phyloP scores from a whole-genome alignment of 2,888 invertebrate species.

The Heliconius ethilla region DNA sequence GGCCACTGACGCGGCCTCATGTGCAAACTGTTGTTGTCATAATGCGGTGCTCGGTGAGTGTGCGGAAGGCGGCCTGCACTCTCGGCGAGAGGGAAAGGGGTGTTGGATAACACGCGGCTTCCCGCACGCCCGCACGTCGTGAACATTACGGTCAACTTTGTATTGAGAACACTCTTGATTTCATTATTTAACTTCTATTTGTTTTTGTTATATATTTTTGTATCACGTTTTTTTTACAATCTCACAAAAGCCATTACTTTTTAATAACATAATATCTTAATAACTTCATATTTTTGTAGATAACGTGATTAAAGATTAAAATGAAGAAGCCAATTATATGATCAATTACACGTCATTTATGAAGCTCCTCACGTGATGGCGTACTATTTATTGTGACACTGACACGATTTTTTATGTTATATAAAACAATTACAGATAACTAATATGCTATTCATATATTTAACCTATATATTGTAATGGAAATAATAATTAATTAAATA shows the following conservation, averaged over 20 bases:
- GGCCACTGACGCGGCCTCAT: not conserved
- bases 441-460: not conserved
- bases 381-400: slow-evolving; percentile 12
- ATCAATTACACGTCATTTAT: slow-evolving; percentile 11
- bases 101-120: slow-evolving; percentile 28
- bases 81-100: slow-evolving; percentile 34
- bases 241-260: not conserved
- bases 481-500: not conserved
- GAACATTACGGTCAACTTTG: not conserved
- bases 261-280: slow-evolving; percentile 13
- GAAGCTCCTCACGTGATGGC: not conserved
- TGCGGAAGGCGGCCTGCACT: slow-evolving; percentile 14
- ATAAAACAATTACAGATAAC: slow-evolving; percentile 1
- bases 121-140: not conserved
- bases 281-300: not conserved
- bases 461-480: not conserved
- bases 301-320: not conserved
- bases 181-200: slow-evolving; percentile 8
- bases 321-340: slow-evolving; percentile 12
- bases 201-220: not conserved
- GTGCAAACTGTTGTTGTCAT: not conserved
- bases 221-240: not conserved
- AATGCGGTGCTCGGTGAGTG: not conserved
- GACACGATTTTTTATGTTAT: slow-evolving; percentile 7
- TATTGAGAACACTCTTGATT: slow-evolving; percentile 34